A percentile compares a stretch with the other conserved stretches of the same genome.
These are phyloP conservation scores for Novumbra hubbsi DNA, from an alignment of 2,797 vertebrate species.

Conservation along the genomic window DNA sequence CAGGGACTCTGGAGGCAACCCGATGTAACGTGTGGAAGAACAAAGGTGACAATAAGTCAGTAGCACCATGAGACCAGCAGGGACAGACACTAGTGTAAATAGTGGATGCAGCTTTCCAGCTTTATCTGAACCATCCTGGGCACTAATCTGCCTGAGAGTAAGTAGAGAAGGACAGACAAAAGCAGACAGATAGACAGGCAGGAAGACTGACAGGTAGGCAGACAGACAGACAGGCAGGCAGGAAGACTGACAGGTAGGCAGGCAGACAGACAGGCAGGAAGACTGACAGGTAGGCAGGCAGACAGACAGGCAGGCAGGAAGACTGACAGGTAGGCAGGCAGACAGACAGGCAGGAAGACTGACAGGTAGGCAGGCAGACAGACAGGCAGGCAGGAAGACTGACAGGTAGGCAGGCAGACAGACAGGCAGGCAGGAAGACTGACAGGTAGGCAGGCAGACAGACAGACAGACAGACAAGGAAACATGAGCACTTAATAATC, in stretches of 20 bases:
- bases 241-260: too few species aligned
- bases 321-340: slow-evolving; percentile 49
- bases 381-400: slow-evolving; percentile 40
- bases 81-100: slow-evolving; percentile 45
- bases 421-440: too few species aligned
- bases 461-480: slow-evolving; percentile 31
- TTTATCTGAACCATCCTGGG: slow-evolving; percentile 55
- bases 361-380: slow-evolving; percentile 57
- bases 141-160: slow-evolving; percentile 63
- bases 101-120: slow-evolving; percentile 41
- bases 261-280: too few species aligned
- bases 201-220: too few species aligned
- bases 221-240: slow-evolving; percentile 34
- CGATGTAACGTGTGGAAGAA: slow-evolving; percentile 4
- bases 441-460: slow-evolving; percentile 57
- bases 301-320: slow-evolving; percentile 26
- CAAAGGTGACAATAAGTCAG: slow-evolving; percentile 15
- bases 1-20: slow-evolving; percentile 6
- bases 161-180: slow-evolving; percentile 55
- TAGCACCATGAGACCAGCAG: slow-evolving; percentile 48
- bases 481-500: slow-evolving; percentile 63
- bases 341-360: too few species aligned
- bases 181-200: slow-evolving; percentile 50
- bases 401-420: slow-evolving; percentile 45
- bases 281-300: too few species aligned